Evolutionary conservation across 2,113 vertebrate genomes (phyloP), one percentile per base, ranked within the genome.

Genomic region (Muscicapa adusta): DNA sequence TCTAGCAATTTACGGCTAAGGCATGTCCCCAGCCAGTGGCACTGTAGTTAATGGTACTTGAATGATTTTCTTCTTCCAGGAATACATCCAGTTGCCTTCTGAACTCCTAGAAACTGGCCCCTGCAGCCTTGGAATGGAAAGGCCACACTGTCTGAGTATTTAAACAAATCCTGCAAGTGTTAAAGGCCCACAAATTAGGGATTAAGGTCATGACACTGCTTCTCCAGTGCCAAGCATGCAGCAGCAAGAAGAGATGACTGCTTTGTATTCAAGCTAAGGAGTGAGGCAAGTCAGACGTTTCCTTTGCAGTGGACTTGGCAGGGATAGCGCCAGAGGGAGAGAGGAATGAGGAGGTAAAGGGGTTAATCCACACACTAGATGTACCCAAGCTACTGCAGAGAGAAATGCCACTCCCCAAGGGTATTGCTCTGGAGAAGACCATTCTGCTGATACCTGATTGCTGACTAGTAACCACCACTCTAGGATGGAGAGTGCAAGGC

Each of bases 141-240:
- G 60, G 65, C 86, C 0, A 0, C 12, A 11, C n/a, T 61, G 67
- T 36, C 51, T 93, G 75, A 60, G 40, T 33, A 22, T 65, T 97
- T 92, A 93, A 96, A 96, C 91, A 96, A 95, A 83, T 67, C 75
- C 48, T 54, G 33, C 40, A 66, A 93, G 91, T 96, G 88, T 95
- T 95, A 93, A 93, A 88, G 76, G 42, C 51, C 40, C 71, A 63
- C 48, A 88, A 56, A 86, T 91, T 86, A 80, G 91, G 76, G 79
- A 65, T 79, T 77, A 78, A 91, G 93, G 94, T 91, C 91, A 63
- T 4, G 82, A 88, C 82, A 67, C 88, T 43, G 14, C 56, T 56
- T 47, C 83, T 86, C 65, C 29, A 33, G 53, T 48, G 73, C 87
- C 73, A 78, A 0, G 26, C 36, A 61, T 7, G 58, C 53, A 75